Evolutionary conservation across 2,888 invertebrate species (phyloP).

Genomic region (Mimachlamys varia): DNA sequence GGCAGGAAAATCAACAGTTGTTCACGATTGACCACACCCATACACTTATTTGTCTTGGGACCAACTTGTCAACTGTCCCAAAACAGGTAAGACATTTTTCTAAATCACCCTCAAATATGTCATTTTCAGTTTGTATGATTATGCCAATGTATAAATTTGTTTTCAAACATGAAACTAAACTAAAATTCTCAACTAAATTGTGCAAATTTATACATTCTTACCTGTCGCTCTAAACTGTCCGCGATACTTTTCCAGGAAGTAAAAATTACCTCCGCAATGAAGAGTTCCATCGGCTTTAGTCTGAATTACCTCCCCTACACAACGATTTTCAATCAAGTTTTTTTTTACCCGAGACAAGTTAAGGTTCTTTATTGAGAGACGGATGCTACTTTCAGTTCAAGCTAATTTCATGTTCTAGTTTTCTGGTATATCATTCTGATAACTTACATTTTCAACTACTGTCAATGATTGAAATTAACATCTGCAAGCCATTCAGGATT

Average conservation of each 20-base stretch:
- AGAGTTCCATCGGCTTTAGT: neutral
- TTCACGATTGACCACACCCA: constrained; percentile 17
- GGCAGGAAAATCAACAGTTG: neutral
- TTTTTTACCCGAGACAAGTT: too few species aligned
- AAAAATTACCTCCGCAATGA: neutral
- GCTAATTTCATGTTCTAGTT: too few species aligned
- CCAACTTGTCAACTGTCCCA: constrained; percentile 14
- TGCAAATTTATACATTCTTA: neutral
- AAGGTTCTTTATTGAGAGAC: too few species aligned
- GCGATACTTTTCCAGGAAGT: constrained; percentile 34
- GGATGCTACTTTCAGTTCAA: too few species aligned
- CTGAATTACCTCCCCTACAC: neutral
- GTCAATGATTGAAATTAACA: too few species aligned
- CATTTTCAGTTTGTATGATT: neutral
- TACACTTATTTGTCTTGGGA: neutral
- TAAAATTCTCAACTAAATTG: neutral
- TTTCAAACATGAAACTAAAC: neutral
- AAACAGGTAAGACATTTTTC: constrained; percentile 20
- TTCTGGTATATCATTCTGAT: too few species aligned
- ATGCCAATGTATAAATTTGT: neutral
- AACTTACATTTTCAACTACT: too few species aligned
- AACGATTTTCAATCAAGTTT: too few species aligned
- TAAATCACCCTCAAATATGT: neutral
- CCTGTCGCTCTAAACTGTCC: constrained; percentile 27
- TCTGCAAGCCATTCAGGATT: too few species aligned